Evolutionary conservation across 2,888 invertebrate species (phyloP).

Genomic region (Mesorhabditis spiculigera): DNA sequence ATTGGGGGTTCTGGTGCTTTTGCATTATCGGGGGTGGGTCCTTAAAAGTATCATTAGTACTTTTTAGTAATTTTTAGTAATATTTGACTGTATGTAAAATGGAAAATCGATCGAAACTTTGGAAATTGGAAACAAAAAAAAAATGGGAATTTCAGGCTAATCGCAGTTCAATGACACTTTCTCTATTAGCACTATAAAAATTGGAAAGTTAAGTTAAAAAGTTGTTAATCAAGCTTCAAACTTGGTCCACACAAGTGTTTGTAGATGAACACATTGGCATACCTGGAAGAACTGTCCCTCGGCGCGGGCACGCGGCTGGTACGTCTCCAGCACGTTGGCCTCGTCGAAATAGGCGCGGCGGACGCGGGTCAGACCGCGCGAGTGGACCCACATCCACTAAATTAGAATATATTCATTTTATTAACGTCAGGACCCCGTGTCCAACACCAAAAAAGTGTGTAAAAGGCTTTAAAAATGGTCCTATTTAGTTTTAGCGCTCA

Average conservation of each 20-base stretch:
- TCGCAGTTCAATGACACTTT: not conserved
- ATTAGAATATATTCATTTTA: not conserved
- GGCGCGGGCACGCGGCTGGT: constrained; percentile 35
- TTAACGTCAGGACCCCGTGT: too few species aligned
- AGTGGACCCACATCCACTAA: constrained; percentile 39
- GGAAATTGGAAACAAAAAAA: not conserved
- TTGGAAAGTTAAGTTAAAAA: not conserved
- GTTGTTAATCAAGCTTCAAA: not conserved
- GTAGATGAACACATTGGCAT: not conserved
- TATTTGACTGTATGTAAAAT: too few species aligned
- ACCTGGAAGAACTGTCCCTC: constrained; percentile 39
- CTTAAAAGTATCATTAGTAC: too few species aligned
- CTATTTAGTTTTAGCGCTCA: too few species aligned
- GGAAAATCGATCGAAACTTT: too few species aligned
- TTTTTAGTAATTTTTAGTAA: too few species aligned
- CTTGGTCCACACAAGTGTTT: not conserved
- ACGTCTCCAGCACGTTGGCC: constrained; percentile 35
- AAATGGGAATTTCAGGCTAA: not conserved
- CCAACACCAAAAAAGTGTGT: too few species aligned
- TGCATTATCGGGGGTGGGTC: too few species aligned
- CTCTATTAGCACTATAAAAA: not conserved
- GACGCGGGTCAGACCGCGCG: constrained; percentile 30
- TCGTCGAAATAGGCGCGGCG: constrained; percentile 44
- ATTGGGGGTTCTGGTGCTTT: not conserved
- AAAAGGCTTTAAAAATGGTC: too few species aligned